These are phyloP conservation scores for Sparus aurata DNA, from an alignment of 2,797 vertebrate genomes.

Conservation along the genomic window DNA sequence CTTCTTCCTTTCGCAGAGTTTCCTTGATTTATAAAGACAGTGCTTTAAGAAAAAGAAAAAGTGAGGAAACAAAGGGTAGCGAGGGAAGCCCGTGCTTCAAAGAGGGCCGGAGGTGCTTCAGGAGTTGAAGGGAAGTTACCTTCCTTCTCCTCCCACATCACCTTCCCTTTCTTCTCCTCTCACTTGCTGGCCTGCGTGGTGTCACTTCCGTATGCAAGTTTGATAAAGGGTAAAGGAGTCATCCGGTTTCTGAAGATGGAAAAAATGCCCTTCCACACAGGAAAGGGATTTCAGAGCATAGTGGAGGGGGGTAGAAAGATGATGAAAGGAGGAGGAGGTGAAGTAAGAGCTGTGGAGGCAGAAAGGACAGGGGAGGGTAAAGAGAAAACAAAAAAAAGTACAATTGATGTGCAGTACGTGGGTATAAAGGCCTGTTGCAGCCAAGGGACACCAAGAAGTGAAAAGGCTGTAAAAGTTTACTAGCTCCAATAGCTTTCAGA, in stretches of 20 bases:
- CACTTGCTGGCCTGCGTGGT: constrained; percentile 28
- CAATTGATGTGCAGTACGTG: constrained; percentile 50
- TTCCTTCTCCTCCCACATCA: constrained; percentile 49
- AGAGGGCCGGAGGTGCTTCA: constrained; percentile 65
- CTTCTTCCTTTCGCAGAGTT: constrained; percentile 41
- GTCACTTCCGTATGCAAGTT: constrained; percentile 67
- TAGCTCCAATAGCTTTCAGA: constrained; percentile 56
- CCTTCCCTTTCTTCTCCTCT: constrained; percentile 61
- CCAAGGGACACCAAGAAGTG: constrained; percentile 42
- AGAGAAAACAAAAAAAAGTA: constrained; percentile 41
- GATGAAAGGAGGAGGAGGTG: constrained; percentile 57
- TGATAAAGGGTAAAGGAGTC: constrained; percentile 70
- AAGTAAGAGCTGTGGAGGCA: constrained; percentile 37
- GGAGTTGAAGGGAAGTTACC: constrained; percentile 63
- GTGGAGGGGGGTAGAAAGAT: background rate
- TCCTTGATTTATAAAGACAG: constrained; percentile 46
- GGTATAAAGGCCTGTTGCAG: constrained; percentile 50
- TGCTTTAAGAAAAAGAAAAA: constrained; percentile 27
- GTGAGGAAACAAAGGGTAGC: constrained; percentile 45
- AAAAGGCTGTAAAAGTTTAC: constrained; percentile 66
- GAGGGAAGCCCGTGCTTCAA: constrained; percentile 62
- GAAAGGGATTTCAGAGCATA: constrained; percentile 38
- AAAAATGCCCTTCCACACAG: constrained; percentile 37
- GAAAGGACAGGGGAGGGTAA: constrained; percentile 40
- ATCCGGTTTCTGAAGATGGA: constrained; percentile 38